Base-by-base conservation (phyloP, 2,113 vertebrate species). In the Osmerus eperlanus region DNA sequence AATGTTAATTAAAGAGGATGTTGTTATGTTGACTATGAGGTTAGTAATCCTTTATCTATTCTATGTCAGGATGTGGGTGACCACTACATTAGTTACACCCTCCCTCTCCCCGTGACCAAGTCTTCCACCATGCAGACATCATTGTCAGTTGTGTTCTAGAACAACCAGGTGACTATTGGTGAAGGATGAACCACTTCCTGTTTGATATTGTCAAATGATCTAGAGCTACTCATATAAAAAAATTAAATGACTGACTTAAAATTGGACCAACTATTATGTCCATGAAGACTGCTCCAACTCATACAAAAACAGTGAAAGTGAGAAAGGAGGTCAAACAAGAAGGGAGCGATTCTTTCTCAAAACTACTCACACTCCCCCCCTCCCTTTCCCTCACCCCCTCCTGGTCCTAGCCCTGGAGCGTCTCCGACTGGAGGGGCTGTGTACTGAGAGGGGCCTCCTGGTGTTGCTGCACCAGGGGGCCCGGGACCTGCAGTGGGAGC, bases 391-490 rank as follows among this genome's bases (percentile, higher is more conserved):
- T 32, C 54, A 1, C 3, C 9, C 13, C 19, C 55, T 56, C 11
- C 11, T 0, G 58, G 0, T 28, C 51, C 16, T 47, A 85, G 78
- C 74, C 47, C 67, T 58, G 16, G 12, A 2, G 14, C 71, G 55
- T 4, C 77, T 73, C 7, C 69, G 51, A 51, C 76, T 88, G 59
- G 80, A 81, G 67, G 81, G 80, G 36, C 74, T 72, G 72, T 89
- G 86, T 73, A 78, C 76, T 11, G 79, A 83, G 56, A 80, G 32
- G 47, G 79, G 77, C 36, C 70, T 88, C 54, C 41, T 82, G 59
- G 78, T 87, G 68, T 67, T 81, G 71, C 78, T 89, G 78, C 70
- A 81, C 73, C 79, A 86, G 3, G 77, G 79, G 58, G 53, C 65
- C 68, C 70, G 60, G 32, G 47, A 70, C 12, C 74, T 71, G 55